phyloP scores from a whole-genome alignment of 2,888 invertebrate genomes.

The Rhorus exstirpatorius region DNA sequence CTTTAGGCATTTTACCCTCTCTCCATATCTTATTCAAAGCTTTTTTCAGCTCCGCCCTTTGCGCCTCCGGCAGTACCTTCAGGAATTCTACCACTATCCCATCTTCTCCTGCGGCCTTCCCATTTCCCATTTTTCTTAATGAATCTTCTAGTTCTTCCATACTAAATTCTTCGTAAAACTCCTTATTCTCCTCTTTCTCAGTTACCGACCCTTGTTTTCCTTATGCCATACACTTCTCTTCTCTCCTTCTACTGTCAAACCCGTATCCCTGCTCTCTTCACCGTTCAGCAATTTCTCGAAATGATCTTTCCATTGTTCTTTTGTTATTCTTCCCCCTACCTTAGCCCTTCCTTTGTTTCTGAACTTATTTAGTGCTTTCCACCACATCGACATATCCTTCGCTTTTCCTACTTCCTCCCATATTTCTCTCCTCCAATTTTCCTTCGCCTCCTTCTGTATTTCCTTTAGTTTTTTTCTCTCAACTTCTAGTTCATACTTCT shows the following conservation, averaged over 20 bases:
- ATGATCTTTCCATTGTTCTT: background rate
- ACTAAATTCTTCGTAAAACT: background rate
- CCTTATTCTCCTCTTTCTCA: background rate
- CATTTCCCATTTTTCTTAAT: background rate
- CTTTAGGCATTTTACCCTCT: too few relatives aligned
- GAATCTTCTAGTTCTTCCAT: background rate
- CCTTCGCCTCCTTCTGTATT: conserved; percentile 2
- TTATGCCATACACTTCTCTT: background rate
- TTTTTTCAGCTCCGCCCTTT: background rate
- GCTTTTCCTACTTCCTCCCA: conserved; percentile 40
- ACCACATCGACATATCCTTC: conserved; percentile 38
- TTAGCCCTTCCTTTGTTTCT: conserved; percentile 3
- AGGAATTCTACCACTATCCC: background rate
- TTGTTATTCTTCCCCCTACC: conserved; percentile 13
- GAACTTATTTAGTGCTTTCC: too few relatives aligned
- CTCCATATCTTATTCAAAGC: background rate
- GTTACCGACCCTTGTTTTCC: background rate
- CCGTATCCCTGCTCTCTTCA: background rate
- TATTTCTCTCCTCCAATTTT: conserved; percentile 18
- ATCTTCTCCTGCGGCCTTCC: conserved; percentile 9
- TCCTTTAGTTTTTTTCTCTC: background rate
- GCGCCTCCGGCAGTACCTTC: background rate
- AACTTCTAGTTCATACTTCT: background rate
- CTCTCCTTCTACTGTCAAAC: background rate
- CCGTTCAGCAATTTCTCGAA: conserved; percentile 2